phyloP scores from a whole-genome alignment of 2,113 vertebrate genomes.

The Indicator indicator region DNA sequence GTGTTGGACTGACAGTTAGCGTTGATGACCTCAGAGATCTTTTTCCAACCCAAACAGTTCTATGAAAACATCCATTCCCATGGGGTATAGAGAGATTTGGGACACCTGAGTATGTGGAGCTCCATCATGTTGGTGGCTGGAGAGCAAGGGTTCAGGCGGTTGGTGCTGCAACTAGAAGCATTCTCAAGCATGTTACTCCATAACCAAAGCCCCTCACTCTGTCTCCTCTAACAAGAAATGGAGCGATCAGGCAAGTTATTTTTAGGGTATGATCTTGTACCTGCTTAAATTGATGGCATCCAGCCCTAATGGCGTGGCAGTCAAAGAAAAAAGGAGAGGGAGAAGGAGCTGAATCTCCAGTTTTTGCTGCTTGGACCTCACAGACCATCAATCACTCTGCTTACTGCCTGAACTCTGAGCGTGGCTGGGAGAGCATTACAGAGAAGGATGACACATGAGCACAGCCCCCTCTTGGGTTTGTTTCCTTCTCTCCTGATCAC shows the following conservation, averaged over 20 bases:
- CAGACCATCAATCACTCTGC: constrained; percentile 42
- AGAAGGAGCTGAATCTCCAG: constrained; percentile 64
- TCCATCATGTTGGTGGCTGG: fast-evolving
- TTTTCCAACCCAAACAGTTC: too few species aligned
- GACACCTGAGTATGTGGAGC: background rate
- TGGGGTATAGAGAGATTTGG: fast-evolving
- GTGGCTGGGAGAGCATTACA: background rate
- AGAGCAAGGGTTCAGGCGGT: fast-evolving
- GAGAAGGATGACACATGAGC: background rate
- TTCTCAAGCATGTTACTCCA: fast-evolving
- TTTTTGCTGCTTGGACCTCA: constrained; percentile 27
- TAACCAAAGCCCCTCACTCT: background rate
- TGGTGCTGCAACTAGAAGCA: fast-evolving
- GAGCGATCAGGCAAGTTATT: constrained; percentile 44
- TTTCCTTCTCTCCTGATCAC: background rate
- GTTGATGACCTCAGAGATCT: too few species aligned
- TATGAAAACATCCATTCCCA: background rate
- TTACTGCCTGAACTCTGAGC: background rate
- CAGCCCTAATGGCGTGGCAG: constrained; percentile 24
- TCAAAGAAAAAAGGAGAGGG: constrained; percentile 53
- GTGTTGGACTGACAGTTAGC: too few species aligned
- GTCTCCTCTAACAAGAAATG: background rate
- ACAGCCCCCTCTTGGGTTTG: background rate
- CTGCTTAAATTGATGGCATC: constrained; percentile 57
- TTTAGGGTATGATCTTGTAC: constrained; percentile 52